A percentile compares a stretch with the other conserved stretches of the same genome.
phyloP scores from a whole-genome alignment of 64 coral and sea anemone species.

The Cladopsammia gracilis region DNA sequence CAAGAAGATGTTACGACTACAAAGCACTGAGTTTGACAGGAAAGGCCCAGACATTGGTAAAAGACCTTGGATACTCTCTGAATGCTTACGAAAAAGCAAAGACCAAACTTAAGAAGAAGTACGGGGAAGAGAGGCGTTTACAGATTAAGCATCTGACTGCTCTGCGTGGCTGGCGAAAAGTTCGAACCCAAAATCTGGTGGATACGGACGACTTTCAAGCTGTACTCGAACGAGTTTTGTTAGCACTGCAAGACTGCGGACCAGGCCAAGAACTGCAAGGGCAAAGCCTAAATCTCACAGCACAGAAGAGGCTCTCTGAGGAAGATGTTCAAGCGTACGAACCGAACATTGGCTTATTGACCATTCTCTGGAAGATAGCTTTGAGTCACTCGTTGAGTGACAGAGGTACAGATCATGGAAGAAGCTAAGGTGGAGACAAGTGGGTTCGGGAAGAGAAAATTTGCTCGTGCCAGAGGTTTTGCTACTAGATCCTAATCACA shows the following conservation, averaged over 20 bases:
- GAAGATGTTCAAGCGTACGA: constrained; percentile 64
- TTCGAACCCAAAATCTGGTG: constrained; percentile 30
- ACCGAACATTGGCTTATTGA: constrained; percentile 45
- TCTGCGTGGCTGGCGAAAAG: constrained; percentile 51
- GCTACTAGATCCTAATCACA: not conserved
- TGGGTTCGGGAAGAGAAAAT: too few species aligned
- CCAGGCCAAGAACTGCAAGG: constrained; percentile 47
- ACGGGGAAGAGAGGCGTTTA: constrained; percentile 44
- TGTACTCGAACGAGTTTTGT: constrained; percentile 43
- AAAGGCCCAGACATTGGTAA: constrained; percentile 60
- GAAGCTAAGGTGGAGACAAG: constrained; percentile 38
- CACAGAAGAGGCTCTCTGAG: constrained; percentile 61
- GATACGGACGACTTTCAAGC: constrained; percentile 59
- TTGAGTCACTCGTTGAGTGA: constrained; percentile 42
- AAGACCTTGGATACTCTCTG: constrained; percentile 45
- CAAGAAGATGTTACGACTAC: constrained; percentile 67
- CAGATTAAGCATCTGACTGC: constrained; percentile 65
- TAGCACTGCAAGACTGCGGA: constrained; percentile 47
- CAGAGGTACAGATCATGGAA: constrained; percentile 57
- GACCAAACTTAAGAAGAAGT: constrained; percentile 59
- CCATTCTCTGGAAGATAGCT: too few species aligned
- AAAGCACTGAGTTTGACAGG: constrained; percentile 59
- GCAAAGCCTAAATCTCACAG: constrained; percentile 44
- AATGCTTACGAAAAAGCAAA: constrained; percentile 74
- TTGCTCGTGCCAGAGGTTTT: constrained; percentile 6